Evolutionary conservation across 2,113 vertebrate species (phyloP).

Genomic region (Oophaga pumilio): DNA sequence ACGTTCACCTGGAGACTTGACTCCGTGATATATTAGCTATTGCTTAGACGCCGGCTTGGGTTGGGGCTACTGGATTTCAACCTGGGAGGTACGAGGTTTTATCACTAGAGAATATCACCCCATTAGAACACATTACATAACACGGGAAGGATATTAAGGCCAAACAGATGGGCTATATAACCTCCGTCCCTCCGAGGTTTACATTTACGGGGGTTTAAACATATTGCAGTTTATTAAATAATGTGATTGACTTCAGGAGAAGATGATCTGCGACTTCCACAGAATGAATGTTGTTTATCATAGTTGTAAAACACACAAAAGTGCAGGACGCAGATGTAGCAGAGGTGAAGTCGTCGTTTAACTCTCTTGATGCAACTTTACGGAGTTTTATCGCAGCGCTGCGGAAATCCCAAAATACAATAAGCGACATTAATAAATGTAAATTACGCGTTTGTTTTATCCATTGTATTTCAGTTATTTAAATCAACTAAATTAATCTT

Average conservation of each 20-base stretch:
- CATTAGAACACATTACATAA: slow-evolving; percentile 32
- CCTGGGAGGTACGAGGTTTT: slow-evolving; percentile 44
- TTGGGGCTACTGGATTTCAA: slow-evolving; percentile 42
- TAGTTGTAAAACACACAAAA: background rate
- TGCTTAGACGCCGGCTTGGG: slow-evolving; percentile 28
- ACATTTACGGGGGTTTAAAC: slow-evolving; percentile 30
- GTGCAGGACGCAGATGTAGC: background rate
- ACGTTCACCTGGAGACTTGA: slow-evolving; percentile 35
- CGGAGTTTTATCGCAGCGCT: background rate
- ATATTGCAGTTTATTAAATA: slow-evolving; percentile 40
- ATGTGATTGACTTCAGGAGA: slow-evolving; percentile 21
- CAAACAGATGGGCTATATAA: slow-evolving; percentile 29
- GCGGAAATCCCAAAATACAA: background rate
- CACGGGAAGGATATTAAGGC: slow-evolving; percentile 28
- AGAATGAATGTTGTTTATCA: background rate
- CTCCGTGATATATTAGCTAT: slow-evolving; percentile 50
- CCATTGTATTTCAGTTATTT: too few relatives aligned
- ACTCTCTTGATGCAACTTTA: background rate
- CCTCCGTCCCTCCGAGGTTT: background rate
- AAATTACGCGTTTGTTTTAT: too few relatives aligned
- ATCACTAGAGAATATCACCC: slow-evolving; percentile 40
- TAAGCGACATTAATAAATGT: background rate
- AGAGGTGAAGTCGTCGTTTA: background rate
- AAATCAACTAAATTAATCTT: background rate
- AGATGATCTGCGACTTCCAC: slow-evolving; percentile 22